These are phyloP conservation scores for Rhyacophila brunnea DNA, from an alignment of 1,140 invertebrate genomes.

Conservation along the genomic window DNA sequence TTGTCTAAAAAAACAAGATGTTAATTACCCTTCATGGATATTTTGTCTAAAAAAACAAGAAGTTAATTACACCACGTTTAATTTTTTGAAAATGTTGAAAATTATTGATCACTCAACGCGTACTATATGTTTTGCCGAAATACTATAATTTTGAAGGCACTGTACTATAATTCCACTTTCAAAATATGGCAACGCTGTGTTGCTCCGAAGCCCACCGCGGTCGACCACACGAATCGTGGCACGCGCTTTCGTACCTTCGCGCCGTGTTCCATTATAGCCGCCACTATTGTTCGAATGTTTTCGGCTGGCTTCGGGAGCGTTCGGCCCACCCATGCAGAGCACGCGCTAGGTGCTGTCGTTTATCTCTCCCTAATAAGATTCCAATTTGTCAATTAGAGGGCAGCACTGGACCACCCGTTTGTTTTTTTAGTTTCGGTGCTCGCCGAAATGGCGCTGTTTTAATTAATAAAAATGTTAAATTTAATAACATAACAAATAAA, in stretches of 20 bases:
- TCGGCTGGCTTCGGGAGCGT: conserved; percentile 45
- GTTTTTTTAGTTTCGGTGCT: conserved; percentile 45
- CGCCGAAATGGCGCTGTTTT: conserved; percentile 9
- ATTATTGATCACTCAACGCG: no score
- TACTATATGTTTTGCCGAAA: no score
- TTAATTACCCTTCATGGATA: no score
- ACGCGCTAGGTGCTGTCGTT: conserved; percentile 43
- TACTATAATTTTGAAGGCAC: no score
- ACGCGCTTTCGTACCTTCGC: conserved; percentile 50
- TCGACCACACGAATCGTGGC: conserved; percentile 54
- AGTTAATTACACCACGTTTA: no score
- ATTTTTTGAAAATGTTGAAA: no score
- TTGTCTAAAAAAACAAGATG: no score
- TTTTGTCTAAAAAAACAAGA: no score
- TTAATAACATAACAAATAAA: no score
- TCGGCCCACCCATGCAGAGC: conserved; percentile 40
- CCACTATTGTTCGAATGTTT: conserved; percentile 24
- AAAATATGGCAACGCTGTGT: no score
- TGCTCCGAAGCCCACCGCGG: conserved; percentile 43
- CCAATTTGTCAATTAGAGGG: conserved; percentile 68
- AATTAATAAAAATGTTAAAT: no score
- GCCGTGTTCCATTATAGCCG: conserved; percentile 31
- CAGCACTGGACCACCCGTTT: conserved; percentile 52
- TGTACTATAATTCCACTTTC: no score
- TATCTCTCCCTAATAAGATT: conserved; percentile 60